Base-by-base conservation (phyloP, 2,113 vertebrate species). In the Vulpes lagopus region DNA sequence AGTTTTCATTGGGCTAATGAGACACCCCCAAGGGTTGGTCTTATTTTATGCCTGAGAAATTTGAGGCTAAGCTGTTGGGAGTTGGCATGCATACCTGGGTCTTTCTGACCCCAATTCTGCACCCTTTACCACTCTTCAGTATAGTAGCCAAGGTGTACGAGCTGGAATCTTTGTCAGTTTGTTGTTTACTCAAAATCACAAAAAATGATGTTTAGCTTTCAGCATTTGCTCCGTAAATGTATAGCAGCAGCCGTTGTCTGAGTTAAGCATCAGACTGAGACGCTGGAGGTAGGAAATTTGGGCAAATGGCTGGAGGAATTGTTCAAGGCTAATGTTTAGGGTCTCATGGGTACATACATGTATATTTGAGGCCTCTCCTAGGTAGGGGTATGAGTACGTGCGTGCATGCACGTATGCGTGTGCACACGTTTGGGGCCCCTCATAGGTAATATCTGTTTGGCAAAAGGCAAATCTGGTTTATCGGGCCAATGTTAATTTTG, bases 401-500 rank as follows among this genome's bases (percentile, higher is more conserved):
- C 51, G 17, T 8, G 16, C 22, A 35, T 25, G 17, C 1, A 8
- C 55, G 5, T 22, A 3, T 4, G 8, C 3, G 0, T 59, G 51
- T 53, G 35, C 86, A 35, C n/a, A 6, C 38, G 27, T 84, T 74
- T 69, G 38, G 25, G 23, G 32, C 1, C 32, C 30, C 78, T 76
- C 27, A 3, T 11, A 57, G n/a, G 27, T 35, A 49, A 0, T 32
- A 71, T 83, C 71, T 53, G 3, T 81, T 17, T 79, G 89, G 82
- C 57, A 81, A 74, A 93, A 71, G 51, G 32, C 65, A 25, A 55
- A 55, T 93, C 85, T 94, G 81, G n/a, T 88, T 94, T 62, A 27
- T 53, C 49, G 88, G 76, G 80, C 35, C 27, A 62, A 0, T 69
- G n/a, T 79, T 95, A 43, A 88, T 92, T 93, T 97, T 17, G 59